These are phyloP conservation scores for Muscicapa comitata DNA, from an alignment of 2,797 vertebrate genomes.

Conservation along the genomic window DNA sequence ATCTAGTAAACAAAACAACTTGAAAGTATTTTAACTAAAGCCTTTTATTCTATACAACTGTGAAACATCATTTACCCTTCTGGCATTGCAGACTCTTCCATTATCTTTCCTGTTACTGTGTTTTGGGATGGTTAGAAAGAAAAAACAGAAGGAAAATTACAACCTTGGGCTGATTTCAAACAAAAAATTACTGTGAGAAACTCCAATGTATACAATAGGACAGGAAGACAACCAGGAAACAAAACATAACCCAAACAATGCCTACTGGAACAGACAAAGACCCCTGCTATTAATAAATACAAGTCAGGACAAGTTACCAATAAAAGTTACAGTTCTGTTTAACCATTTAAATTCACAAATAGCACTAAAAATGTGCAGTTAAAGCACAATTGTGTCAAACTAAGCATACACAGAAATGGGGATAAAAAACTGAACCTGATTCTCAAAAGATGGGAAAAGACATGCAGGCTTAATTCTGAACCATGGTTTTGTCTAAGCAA, in stretches of 20 bases:
- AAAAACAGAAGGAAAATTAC: neutral
- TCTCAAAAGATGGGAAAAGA: neutral
- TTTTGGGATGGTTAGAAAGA: conserved; percentile 22
- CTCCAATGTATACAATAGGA: neutral
- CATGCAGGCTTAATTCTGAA: neutral
- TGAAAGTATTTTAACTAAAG: conserved; percentile 74
- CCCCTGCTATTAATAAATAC: conserved; percentile 44
- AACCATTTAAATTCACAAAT: conserved; percentile 49
- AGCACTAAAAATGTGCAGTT: conserved; percentile 57
- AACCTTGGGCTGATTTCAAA: conserved; percentile 51
- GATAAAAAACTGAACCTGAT: conserved; percentile 27
- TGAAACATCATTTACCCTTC: conserved; percentile 74
- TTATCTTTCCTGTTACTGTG: conserved; percentile 59
- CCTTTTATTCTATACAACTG: conserved; percentile 80
- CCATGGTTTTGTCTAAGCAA: neutral
- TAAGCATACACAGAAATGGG: conserved; percentile 33
- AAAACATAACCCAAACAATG: neutral
- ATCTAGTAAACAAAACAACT: conserved; percentile 37
- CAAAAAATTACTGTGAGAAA: neutral
- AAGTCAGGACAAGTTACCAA: conserved; percentile 24
- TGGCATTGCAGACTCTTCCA: conserved; percentile 68
- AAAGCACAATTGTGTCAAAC: conserved; percentile 37
- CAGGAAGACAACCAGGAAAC: conserved; percentile 15
- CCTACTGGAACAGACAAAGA: conserved; percentile 13
- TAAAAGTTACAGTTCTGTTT: neutral